These are phyloP conservation scores for Nymphicus hollandicus DNA, from an alignment of 2,113 vertebrate genomes.

Conservation along the genomic window DNA sequence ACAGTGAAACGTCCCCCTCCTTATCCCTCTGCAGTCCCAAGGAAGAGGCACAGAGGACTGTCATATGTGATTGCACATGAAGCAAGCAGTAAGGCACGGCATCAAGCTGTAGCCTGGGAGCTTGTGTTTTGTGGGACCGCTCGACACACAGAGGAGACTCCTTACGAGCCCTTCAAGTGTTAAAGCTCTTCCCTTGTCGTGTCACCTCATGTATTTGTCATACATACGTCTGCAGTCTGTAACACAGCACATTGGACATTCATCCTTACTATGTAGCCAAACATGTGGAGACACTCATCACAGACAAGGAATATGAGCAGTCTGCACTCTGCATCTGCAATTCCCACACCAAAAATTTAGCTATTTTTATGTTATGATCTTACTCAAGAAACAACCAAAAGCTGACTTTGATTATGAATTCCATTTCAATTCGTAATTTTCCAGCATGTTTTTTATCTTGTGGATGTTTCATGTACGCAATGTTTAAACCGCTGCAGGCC, in stretches of 20 bases:
- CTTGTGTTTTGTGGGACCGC: not conserved
- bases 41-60: not conserved
- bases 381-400: not conserved
- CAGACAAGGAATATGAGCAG: not conserved
- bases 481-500: not conserved
- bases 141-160: not conserved
- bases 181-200: not conserved
- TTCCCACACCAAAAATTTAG: not conserved
- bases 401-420: not conserved
- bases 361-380: not conserved
- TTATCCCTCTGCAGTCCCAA: not conserved
- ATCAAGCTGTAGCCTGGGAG: not conserved
- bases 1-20: not conserved
- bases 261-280: not conserved
- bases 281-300: not conserved
- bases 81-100: fast-evolving
- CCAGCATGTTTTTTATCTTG: not conserved
- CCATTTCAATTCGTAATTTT: not conserved
- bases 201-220: not conserved
- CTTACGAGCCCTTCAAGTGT: not conserved
- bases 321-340: not conserved
- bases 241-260: not conserved
- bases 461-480: not conserved
- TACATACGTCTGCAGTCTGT: not conserved
- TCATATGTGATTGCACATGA: not conserved